These are phyloP conservation scores for Drosophila macrospina DNA, from an alignment of 2,888 invertebrate species.

Conservation along the genomic window DNA sequence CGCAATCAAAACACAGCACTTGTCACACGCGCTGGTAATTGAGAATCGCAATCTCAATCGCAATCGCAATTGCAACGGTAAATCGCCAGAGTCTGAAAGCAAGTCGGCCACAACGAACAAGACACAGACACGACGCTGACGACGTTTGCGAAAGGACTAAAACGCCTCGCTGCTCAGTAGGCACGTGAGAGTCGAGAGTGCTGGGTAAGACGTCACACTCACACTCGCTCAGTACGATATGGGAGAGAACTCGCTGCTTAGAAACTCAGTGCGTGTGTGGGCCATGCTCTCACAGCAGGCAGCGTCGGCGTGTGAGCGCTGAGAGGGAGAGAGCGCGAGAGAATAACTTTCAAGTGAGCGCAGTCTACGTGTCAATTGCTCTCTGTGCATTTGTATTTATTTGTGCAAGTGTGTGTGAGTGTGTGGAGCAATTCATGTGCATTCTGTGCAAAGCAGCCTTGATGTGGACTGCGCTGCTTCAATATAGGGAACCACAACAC, in stretches of 20 bases:
- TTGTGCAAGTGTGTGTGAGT: conserved; percentile 26
- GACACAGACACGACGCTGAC: conserved; percentile 78
- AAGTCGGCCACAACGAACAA: conserved; percentile 57
- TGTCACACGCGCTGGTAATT: conserved; percentile 59
- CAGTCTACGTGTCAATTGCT: conserved; percentile 25
- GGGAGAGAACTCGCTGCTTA: conserved; percentile 69
- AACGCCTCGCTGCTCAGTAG: conserved; percentile 60
- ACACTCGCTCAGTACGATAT: conserved; percentile 32
- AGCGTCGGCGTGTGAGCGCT: conserved; percentile 71
- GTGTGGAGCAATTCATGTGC: conserved; percentile 66
- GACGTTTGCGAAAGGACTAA: conserved; percentile 84
- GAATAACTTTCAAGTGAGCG: conserved; percentile 42
- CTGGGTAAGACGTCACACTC: conserved; percentile 70
- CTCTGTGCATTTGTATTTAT: conserved; percentile 23
- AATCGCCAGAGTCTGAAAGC: conserved; percentile 54
- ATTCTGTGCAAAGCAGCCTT: conserved; percentile 54
- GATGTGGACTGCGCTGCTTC: conserved; percentile 49
- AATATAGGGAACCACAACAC: conserved; percentile 30
- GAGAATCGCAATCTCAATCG: conserved; percentile 49
- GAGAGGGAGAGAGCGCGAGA: conserved; percentile 35
- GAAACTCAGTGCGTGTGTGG: conserved; percentile 49
- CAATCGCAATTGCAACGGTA: conserved; percentile 55
- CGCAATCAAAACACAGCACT: conserved; percentile 60
- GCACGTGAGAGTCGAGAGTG: conserved; percentile 55
- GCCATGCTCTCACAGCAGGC: conserved; percentile 60